Percentiles rank a stretch among this genome's conserved stretches.
phyloP scores from a whole-genome alignment of 1,140 invertebrate genomes.

The Lethrus apterus region DNA sequence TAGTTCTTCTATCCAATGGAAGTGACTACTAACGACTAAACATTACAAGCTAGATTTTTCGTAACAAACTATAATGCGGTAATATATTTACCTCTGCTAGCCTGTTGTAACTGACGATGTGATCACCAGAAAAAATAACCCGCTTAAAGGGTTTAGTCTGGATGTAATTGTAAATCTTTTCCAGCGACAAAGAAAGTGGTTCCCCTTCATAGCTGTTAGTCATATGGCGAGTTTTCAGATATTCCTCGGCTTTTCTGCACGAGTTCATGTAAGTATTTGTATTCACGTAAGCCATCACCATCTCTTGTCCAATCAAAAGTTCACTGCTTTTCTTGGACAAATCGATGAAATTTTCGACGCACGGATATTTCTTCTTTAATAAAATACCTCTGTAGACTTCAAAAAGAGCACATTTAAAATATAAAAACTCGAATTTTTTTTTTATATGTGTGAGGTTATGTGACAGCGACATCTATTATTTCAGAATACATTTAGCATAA shows the following conservation, averaged over 20 bases:
- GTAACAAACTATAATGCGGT: too few species aligned
- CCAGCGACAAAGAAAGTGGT: constrained; percentile 5
- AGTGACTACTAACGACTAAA: too few species aligned
- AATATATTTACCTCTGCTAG: constrained; percentile 8
- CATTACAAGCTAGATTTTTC: too few species aligned
- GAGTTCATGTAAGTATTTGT: constrained; percentile 1
- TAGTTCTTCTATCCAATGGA: too few species aligned
- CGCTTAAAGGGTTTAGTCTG: constrained; percentile 9
- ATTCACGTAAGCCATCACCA: neutral
- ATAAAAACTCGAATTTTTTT: too few species aligned
- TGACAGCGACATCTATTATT: too few species aligned
- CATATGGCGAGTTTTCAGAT: constrained; percentile 1
- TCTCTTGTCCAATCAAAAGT: neutral
- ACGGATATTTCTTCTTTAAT: neutral
- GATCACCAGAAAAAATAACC: constrained; percentile 10
- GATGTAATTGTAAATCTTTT: constrained; percentile 5
- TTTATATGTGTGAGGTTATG: too few species aligned
- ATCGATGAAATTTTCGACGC: constrained; percentile 10
- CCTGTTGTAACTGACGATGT: constrained; percentile 10
- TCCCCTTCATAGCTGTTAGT: constrained; percentile 11
- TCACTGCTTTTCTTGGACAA: constrained; percentile 2
- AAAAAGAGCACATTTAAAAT: neutral
- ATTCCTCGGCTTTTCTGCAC: constrained; percentile 8
- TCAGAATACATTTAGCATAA: too few species aligned
- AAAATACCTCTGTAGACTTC: constrained; percentile 1